Percentiles rank a stretch among this genome's conserved stretches.
Conservation (phyloP, 2,797 vertebrate species). For the Chaetophractus vellerosus region DNA sequence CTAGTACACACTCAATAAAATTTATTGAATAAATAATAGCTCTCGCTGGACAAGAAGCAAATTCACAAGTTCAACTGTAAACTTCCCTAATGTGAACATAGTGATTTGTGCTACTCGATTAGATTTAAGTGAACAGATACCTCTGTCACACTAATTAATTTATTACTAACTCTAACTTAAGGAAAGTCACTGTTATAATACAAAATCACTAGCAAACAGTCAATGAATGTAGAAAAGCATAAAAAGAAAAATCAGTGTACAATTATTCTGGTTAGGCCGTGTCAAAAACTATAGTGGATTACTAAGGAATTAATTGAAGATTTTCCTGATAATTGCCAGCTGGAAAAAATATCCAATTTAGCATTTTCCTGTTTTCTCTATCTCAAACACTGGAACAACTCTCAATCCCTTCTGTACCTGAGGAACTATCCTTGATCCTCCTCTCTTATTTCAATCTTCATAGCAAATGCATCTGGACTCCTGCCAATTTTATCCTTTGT, state of each 20-base stretch:
- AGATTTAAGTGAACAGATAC: not conserved
- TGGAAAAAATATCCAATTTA: not conserved
- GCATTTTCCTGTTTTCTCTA: not conserved
- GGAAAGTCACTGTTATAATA: not conserved
- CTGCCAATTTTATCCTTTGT: not conserved
- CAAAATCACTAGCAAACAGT: not conserved
- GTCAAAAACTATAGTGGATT: not conserved
- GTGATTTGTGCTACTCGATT: not conserved
- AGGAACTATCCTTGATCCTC: not conserved
- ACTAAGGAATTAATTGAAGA: not conserved
- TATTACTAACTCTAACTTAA: not conserved
- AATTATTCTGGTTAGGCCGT: not conserved
- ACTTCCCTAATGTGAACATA: not conserved
- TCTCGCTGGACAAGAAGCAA: not conserved
- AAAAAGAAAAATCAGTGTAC: not conserved
- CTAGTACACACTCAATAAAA: not conserved
- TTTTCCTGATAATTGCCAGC: constrained; percentile 19
- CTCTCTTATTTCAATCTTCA: not conserved
- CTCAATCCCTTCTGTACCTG: not conserved
- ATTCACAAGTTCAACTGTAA: not conserved
- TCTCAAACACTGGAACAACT: not conserved
- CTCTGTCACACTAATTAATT: not conserved
- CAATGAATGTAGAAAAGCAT: not conserved
- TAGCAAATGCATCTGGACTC: not conserved
- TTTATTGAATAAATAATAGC: not conserved